Percentiles rank a stretch among this genome's conserved stretches.
These are phyloP conservation scores for Stictonetta naevosa DNA, from an alignment of 2,113 vertebrate species.

Conservation along the genomic window DNA sequence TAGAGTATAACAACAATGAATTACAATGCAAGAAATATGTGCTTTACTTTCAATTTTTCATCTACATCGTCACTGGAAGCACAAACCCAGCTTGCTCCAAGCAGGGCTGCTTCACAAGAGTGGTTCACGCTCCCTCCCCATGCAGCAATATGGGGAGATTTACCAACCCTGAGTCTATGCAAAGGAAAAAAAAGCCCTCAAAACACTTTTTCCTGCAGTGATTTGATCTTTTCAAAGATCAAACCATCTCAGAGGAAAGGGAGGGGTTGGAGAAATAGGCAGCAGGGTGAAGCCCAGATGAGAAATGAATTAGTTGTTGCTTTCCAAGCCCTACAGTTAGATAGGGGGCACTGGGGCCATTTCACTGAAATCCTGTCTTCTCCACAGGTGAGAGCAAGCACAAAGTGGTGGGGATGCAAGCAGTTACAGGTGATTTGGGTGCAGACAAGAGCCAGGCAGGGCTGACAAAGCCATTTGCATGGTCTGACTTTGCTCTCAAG, in stretches of 20 bases:
- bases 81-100: neutral
- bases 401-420: neutral
- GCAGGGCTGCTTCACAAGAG: neutral
- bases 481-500: neutral
- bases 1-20: neutral
- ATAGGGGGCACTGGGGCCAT: neutral
- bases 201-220: neutral
- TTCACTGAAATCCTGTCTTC: neutral
- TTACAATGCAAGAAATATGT: neutral
- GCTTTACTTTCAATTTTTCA: neutral
- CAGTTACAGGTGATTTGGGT: neutral
- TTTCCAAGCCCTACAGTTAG: neutral
- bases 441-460: neutral
- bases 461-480: rapidly evolving
- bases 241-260: neutral
- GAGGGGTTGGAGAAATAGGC: neutral
- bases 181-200: neutral
- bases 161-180: neutral
- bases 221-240: neutral
- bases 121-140: neutral
- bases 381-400: neutral
- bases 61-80: neutral
- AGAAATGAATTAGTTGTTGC: neutral
- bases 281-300: neutral
- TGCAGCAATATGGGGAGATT: neutral